Evolutionary conservation across 1,140 invertebrate species (phyloP), one percentile per base, ranked within the genome.

Genomic region (Asbolus verrucosus): DNA sequence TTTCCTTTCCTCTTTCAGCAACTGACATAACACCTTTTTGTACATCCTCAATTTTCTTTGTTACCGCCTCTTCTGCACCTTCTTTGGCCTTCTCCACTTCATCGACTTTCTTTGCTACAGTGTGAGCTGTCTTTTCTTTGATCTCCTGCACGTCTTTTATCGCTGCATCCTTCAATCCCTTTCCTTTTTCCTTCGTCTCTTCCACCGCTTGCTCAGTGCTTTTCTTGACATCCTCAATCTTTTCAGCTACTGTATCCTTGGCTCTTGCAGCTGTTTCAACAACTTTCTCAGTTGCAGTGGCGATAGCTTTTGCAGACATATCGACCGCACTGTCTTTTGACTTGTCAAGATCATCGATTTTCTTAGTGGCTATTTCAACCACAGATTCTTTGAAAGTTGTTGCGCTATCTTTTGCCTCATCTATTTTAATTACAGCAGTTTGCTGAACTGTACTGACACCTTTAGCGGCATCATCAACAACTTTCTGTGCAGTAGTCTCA

Each of bases 1-100:
- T n/a, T n/a, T 36, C 33, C 11, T 36, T 36, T 3, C 33, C 33
- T 11, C 11, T 36, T 36, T 36, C 33, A n/a, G 33, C 33, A 6
- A 11, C 11, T 8, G n/a, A 6, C 2, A 6, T 18, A 24, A 59
- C 6, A n/a, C n/a, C 50, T 24, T 59, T 30, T 59, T 59, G 19
- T 6, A 2, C 41, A 27, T 6, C 9, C n/a, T 59, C n/a, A 27
- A 59, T 14, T 59, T 59, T 59, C 0, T 21, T 16, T 21, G 39
- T 63, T 19, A 38, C 36, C 11, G 33, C n/a, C 11, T 36, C 33
- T 3, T 2, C 11, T 36, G 33, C 33, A 24, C 8, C 19, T 38
- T 60, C 30, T 60, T 67, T 60, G 9, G 50, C 18, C 31, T 18
- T 63, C 21, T 46, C 24, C 54, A 36, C 14, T 54, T 72, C 65